Evolutionary conservation across 2,113 vertebrate species (phyloP), one percentile per base, ranked within the genome.

Genomic region (Tyrannus savana): DNA sequence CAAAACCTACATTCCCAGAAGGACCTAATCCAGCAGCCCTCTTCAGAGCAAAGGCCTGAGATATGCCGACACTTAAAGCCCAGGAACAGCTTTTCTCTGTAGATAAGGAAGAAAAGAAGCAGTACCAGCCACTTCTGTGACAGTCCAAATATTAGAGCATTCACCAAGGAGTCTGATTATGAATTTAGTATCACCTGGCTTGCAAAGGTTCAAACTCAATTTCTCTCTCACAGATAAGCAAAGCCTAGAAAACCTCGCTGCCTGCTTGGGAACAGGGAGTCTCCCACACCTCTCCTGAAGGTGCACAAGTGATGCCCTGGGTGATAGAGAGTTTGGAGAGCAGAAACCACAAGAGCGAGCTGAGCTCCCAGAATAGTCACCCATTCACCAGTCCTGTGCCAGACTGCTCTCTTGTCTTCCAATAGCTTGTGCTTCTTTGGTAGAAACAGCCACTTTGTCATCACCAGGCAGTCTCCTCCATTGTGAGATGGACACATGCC

Each of bases 21-120:
- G 90, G 59, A 77, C 59, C 33, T 55, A 67, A 77, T 44, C 59
- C 76, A 89, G 72, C 73, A 90, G 30, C 47, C 39, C 68, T 55
- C 72, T 66, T 84, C 59, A 92, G 67, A 80, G 85, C 55, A 58
- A 53, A 83, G 33, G 39, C 47, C 58, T 76, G 42, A 31, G 60
- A 80, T 58, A 58, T 49, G 35, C 31, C 49, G 59, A 63, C 47
- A 59, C 35, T 63, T 74, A 27, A 47, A 67, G 59, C 25, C 35
- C 75, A 86, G 52, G 31, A 85, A 79, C 62, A 85, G 59, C 53
- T 86, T 74, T 87, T 50, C 58, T 55, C 68, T 87, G 50, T 7
- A 91, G 64, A 50, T 89, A 89, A 80, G 63, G 67, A 89, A 89
- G 64, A 62, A 81, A 91, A 89, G 23, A 87, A 83, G 41, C 3